Conservation (phyloP, 2,113 vertebrate genomes). For the Ceyx cyanopectus region DNA sequence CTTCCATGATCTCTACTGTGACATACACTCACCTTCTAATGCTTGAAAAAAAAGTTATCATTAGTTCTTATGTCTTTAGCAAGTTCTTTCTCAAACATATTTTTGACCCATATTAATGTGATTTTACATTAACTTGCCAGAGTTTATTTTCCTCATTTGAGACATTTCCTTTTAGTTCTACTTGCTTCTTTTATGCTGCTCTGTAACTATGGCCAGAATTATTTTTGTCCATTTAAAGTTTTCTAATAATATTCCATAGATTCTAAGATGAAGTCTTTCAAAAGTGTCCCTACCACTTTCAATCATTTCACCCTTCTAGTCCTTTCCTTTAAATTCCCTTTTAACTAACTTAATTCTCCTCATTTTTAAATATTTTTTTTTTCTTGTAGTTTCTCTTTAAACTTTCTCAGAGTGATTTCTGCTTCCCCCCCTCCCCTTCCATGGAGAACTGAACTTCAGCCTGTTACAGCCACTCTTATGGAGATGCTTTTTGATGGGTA, state of each 20-base stretch:
- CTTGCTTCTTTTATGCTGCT: not conserved
- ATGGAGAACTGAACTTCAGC: not conserved
- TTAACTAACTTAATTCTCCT: not conserved
- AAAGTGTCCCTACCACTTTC: slow-evolving; percentile 16
- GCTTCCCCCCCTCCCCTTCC: not conserved
- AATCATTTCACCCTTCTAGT: not conserved
- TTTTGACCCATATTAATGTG: not conserved
- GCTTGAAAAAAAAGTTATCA: not conserved
- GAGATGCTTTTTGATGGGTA: not conserved
- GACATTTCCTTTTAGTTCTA: not conserved
- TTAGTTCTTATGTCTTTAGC: not conserved
- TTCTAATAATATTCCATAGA: not conserved
- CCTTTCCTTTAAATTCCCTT: slow-evolving; percentile 22
- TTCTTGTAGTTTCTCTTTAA: slow-evolving; percentile 2
- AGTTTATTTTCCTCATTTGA: not conserved
- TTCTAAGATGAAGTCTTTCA: slow-evolving; percentile 13
- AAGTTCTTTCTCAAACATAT: not conserved
- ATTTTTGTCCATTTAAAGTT: slow-evolving; percentile 25
- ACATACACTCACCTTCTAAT: not conserved
- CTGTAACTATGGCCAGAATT: not conserved
- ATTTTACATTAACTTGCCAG: not conserved
- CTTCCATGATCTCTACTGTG: not conserved
- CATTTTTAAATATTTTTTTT: not conserved
- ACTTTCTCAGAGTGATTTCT: not conserved
- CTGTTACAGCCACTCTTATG: not conserved